Conservation (phyloP, 2,888 invertebrate species). For the Drosophila buzzatii region DNA sequence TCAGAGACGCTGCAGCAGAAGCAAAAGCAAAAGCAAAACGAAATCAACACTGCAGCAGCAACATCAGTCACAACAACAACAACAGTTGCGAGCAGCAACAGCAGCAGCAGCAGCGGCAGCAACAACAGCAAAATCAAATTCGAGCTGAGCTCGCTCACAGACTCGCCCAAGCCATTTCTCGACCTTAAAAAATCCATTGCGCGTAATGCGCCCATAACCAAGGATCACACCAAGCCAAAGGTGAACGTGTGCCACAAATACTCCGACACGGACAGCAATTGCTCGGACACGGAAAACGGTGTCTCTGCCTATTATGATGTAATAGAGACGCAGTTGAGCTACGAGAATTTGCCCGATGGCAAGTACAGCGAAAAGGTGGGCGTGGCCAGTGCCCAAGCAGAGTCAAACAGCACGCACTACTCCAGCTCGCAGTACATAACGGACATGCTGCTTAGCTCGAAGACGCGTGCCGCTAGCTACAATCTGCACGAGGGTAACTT, state of each 20-base stretch:
- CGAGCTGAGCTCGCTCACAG: constrained; percentile 81
- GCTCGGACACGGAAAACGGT: constrained; percentile 87
- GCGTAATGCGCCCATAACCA: constrained; percentile 88
- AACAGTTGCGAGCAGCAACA: constrained; percentile 32
- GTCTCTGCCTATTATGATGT: constrained; percentile 85
- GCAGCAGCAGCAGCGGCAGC: constrained; percentile 14
- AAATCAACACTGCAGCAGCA: constrained; percentile 48
- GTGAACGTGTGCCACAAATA: constrained; percentile 88
- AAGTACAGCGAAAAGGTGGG: constrained; percentile 78
- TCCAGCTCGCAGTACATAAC: constrained; percentile 85
- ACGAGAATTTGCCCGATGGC: constrained; percentile 84
- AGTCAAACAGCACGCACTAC: constrained; percentile 66
- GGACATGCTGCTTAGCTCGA: constrained; percentile 84
- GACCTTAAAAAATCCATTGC: constrained; percentile 85
- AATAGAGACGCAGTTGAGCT: constrained; percentile 83
- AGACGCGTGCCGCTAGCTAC: constrained; percentile 84
- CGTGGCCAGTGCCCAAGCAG: constrained; percentile 55
- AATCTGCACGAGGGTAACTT: constrained; percentile 85
- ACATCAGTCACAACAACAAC: constrained; percentile 44
- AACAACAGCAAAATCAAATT: constrained; percentile 82
- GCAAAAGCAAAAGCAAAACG: constrained; percentile 86
- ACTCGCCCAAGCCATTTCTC: constrained; percentile 83
- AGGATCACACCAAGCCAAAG: constrained; percentile 89
- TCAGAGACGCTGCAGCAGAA: constrained; percentile 89
- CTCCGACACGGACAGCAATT: constrained; percentile 87